phyloP scores from a whole-genome alignment of 1,140 invertebrate genomes.

The Brachystomella parvula region DNA sequence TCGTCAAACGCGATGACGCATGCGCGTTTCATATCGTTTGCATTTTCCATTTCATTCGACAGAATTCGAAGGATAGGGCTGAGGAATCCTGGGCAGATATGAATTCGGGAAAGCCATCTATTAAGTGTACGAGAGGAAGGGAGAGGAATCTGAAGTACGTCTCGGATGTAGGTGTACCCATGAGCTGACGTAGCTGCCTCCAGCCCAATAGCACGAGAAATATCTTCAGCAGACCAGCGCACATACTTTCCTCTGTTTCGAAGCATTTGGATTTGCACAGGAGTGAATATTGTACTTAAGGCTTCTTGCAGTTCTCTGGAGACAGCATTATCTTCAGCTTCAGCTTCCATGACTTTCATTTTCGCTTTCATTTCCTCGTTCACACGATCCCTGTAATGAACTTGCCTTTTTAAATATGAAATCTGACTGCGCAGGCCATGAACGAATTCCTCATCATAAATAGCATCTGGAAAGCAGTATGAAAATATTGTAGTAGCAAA shows the following conservation, averaged over 20 bases:
- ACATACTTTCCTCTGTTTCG: background rate
- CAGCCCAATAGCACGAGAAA: background rate
- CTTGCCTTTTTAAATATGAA: no score
- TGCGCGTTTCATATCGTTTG: background rate
- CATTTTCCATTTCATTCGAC: background rate
- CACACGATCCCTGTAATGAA: no score
- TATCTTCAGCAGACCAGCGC: background rate
- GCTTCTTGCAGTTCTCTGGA: no score
- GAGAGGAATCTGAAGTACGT: background rate
- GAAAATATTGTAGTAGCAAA: no score
- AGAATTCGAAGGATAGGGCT: slow-evolving; percentile 4
- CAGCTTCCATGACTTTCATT: no score
- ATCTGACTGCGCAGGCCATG: no score
- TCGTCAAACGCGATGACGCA: slow-evolving; percentile 30
- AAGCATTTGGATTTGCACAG: background rate
- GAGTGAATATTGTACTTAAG: no score
- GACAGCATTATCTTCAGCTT: no score
- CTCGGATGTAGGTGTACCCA: background rate
- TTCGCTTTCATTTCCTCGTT: no score
- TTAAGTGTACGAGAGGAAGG: background rate
- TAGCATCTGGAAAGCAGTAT: no score
- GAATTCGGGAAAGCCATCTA: background rate
- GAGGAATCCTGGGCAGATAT: background rate
- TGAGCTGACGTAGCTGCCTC: slow-evolving; percentile 4
- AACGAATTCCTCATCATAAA: no score